A percentile compares a stretch with the other conserved stretches of the same genome.
phyloP scores from a whole-genome alignment of 2,113 vertebrate species.

The Tenebrosternarchus preto region DNA sequence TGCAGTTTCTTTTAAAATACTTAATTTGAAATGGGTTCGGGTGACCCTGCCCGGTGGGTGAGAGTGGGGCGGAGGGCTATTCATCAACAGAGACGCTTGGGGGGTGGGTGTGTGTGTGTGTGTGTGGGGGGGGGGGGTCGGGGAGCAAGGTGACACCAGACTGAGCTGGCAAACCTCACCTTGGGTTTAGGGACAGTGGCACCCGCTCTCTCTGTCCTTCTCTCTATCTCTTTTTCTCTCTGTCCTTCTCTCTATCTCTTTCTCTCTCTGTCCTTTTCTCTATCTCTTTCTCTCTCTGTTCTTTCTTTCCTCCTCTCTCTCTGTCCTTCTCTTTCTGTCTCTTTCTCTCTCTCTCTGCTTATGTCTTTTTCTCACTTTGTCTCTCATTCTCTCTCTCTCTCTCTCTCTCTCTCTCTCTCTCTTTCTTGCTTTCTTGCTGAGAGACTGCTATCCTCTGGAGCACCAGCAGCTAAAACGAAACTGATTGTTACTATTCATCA shows the following conservation, averaged over 20 bases:
- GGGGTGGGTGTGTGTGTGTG: too few species aligned
- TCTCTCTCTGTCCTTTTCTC: conserved; percentile 46
- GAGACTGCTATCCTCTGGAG: conserved; percentile 73
- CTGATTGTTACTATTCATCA: conserved; percentile 76
- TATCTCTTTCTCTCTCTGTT: conserved; percentile 39
- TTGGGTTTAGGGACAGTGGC: conserved; percentile 62
- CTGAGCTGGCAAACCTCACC: conserved; percentile 65
- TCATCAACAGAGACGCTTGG: conserved; percentile 54
- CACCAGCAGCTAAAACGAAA: conserved; percentile 69
- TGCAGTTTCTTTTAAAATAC: conserved; percentile 50
- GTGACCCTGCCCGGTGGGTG: conserved; percentile 43
- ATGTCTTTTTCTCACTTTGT: conserved; percentile 42
- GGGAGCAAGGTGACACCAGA: conserved; percentile 73
- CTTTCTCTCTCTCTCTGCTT: conserved; percentile 44
- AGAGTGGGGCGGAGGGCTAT: conserved; percentile 50
- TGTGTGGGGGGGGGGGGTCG: conserved; percentile 49
- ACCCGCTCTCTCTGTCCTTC: conserved; percentile 17
- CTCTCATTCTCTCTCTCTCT: conserved; percentile 27
- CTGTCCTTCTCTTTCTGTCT: conserved; percentile 35
- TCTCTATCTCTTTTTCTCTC: conserved; percentile 39
- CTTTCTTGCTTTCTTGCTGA: conserved; percentile 52
- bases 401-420: conserved; percentile 45
- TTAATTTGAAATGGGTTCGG: conserved; percentile 56
- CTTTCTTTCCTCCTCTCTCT: conserved; percentile 42
- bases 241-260: conserved; percentile 26